Conservation (phyloP, 2,888 invertebrate genomes). For the Agrochola macilenta region DNA sequence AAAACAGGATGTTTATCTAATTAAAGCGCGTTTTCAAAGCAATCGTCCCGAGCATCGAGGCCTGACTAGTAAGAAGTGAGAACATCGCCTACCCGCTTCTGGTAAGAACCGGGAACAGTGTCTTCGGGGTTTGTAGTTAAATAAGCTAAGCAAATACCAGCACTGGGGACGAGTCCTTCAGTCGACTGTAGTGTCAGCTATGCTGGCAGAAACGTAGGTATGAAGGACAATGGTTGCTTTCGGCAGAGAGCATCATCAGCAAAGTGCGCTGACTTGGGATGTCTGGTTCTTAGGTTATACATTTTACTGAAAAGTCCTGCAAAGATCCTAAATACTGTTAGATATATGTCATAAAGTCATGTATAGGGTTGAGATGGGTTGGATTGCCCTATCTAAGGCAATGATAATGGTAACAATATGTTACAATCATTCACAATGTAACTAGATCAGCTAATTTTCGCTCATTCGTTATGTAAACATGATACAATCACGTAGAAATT, state of each 20-base stretch:
- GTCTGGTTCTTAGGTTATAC: background rate
- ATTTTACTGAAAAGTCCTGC: background rate
- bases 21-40: background rate
- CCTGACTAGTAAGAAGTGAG: background rate
- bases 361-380: no score
- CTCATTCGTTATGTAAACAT: background rate
- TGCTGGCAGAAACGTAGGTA: background rate
- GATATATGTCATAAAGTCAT: no score
- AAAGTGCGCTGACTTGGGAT: background rate
- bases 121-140: background rate
- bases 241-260: background rate
- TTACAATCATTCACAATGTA: background rate
- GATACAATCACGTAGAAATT: background rate
- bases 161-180: background rate
- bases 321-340: background rate
- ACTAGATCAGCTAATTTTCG: background rate
- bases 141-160: background rate
- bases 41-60: background rate
- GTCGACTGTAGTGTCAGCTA: background rate
- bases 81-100: background rate
- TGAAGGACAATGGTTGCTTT: background rate
- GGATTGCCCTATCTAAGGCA: background rate
- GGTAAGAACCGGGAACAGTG: background rate
- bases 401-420: no score
- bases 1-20: conserved; percentile 21